A percentile compares a stretch with the other conserved stretches of the same genome.
Evolutionary conservation across 2,113 vertebrate genomes (phyloP).

Genomic region (Colossoma macropomum): DNA sequence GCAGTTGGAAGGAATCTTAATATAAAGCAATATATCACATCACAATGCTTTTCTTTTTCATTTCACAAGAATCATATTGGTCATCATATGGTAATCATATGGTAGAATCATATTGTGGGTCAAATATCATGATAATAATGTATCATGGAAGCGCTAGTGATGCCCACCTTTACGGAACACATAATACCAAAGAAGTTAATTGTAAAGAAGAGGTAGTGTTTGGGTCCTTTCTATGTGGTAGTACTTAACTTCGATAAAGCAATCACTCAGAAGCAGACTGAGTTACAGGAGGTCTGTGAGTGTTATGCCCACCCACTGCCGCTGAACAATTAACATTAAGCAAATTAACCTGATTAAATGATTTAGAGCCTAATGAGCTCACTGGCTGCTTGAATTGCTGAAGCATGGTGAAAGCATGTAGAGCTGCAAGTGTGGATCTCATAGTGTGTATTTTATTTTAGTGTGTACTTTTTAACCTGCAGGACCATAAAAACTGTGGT

Average conservation of each 20-base stretch:
- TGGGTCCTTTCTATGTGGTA: not conserved
- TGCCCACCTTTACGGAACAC: not conserved
- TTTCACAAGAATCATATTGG: not conserved
- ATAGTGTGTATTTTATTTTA: not conserved
- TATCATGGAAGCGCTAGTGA: too few relatives aligned
- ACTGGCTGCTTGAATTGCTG: not conserved
- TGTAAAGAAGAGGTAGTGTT: not conserved
- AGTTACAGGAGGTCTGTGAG: not conserved
- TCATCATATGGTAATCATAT: too few relatives aligned
- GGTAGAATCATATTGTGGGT: not conserved
- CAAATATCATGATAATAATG: too few relatives aligned
- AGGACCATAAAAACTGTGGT: constrained; percentile 97
- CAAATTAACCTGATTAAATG: constrained; percentile 34
- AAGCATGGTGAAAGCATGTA: not conserved
- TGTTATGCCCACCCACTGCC: not conserved
- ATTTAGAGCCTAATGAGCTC: constrained; percentile 24
- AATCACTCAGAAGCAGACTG: not conserved
- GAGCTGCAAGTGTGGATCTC: not conserved
- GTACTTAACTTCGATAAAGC: not conserved
- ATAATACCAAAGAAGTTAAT: not conserved
- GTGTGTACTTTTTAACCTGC: constrained; percentile 44
- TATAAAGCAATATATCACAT: too few relatives aligned
- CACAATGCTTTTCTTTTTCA: too few relatives aligned
- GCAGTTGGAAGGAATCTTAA: too few relatives aligned
- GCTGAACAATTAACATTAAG: constrained; percentile 15